Conservation (phyloP, 2,797 vertebrate species). For the Morus bassanus region DNA sequence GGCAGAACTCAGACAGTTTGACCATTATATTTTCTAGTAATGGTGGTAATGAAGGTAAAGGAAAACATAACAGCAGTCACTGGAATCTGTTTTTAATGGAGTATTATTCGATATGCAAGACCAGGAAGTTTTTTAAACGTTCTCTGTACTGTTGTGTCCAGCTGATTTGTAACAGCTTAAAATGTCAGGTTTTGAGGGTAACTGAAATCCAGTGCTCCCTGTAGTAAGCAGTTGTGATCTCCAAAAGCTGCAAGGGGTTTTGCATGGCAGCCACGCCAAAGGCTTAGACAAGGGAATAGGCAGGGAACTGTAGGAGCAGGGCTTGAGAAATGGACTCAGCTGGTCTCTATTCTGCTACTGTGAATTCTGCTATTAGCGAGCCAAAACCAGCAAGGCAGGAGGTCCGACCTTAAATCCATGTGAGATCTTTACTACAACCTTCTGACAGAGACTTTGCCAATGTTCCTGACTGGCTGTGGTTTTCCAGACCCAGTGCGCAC, state of each 20-base stretch:
- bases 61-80: neutral
- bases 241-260: neutral
- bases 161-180: neutral
- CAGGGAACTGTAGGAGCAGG: neutral
- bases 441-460: neutral
- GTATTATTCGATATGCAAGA: neutral
- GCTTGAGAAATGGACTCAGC: neutral
- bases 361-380: neutral
- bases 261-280: neutral
- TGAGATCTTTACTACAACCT: neutral
- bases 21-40: neutral
- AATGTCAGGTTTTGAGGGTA: neutral
- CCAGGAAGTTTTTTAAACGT: neutral
- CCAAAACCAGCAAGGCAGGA: neutral
- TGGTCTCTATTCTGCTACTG: neutral
- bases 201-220: neutral
- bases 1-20: neutral
- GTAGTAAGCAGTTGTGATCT: neutral
- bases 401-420: neutral
- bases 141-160: neutral
- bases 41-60: neutral
- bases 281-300: neutral
- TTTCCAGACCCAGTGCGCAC: neutral
- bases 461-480: neutral
- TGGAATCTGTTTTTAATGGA: neutral